Base-by-base conservation (phyloP, 2,797 vertebrate species). In the Denticeps clupeoides region DNA sequence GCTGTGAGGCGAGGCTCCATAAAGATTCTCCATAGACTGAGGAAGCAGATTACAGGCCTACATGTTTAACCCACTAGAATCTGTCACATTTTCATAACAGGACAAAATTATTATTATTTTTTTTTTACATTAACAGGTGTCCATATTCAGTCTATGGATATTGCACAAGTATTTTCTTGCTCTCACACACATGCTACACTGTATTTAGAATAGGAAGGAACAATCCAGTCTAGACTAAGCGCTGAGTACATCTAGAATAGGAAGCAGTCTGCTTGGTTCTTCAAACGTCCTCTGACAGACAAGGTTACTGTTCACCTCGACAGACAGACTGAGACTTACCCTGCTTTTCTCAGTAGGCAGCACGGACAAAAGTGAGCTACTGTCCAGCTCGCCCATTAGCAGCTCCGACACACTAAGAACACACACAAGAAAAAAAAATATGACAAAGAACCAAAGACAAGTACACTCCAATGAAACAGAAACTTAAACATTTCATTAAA, bases 321-420 rank as follows among this genome's bases (percentile, higher is more conserved):
- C 47, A 49, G 3, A 3, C 35, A 24, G 19, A 50, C 18, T 48
- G 40, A 42, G 12, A 45, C 89, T 82, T 71, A 98, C 94, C 84
- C 92, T 87, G 77, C 84, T 88, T 55, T 87, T 88, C 71, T 98
- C 92, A 0, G 88, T 86, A 1, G 81, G 91, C n/a, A 89, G 82
- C 65, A 94, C 78, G 0, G 92, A 92, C 61, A 98, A 82, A 56
- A 98, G 67, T 0, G 91, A 95, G 71, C 87, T 97, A 77, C 89
- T 92, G 80, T 98, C 93, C 68, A 95, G 88, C 58, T 98, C 94
- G 1, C 94, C 94, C 91, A 95, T 91, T 75, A 98, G 84, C 73
- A 94, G 85, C 47, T 97, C 94, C 0, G 94, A 96, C 49, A 97
- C 91, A 1, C 94, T 97, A 68, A 42, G 27, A 29, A 50, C 4